These are phyloP conservation scores for Nomada fabriciana DNA, from an alignment of 2,888 invertebrate species.

Conservation along the genomic window DNA sequence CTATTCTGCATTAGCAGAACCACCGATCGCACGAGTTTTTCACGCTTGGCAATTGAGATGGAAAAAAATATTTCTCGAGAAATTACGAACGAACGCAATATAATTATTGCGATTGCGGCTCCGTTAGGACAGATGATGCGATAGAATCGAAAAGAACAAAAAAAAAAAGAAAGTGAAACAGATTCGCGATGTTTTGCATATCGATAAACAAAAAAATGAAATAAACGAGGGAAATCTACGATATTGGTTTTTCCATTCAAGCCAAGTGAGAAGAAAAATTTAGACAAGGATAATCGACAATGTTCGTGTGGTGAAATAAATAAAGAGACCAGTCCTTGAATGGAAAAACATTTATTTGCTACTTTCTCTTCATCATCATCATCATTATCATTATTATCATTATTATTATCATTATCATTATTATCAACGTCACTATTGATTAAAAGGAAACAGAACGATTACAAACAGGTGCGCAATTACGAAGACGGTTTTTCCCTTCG, in stretches of 20 bases:
- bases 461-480: constrained; percentile 61
- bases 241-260: constrained; percentile 83
- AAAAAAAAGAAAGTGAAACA: constrained; percentile 3
- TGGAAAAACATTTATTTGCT: constrained; percentile 84
- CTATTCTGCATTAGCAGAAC: background rate
- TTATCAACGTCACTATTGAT: constrained; percentile 56
- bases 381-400: constrained; percentile 65
- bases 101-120: constrained; percentile 39
- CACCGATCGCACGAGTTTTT: constrained; percentile 68
- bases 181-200: background rate
- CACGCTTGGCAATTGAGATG: constrained; percentile 82
- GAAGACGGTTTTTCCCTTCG: constrained; percentile 36
- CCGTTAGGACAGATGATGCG: constrained; percentile 68
- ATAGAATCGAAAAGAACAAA: constrained; percentile 45
- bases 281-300: constrained; percentile 77
- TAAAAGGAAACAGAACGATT: constrained; percentile 59
- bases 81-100: constrained; percentile 20
- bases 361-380: constrained; percentile 77
- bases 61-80: constrained; percentile 70
- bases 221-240: constrained; percentile 12
- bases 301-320: constrained; percentile 81
- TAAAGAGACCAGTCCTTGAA: constrained; percentile 83
- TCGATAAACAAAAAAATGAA: background rate
- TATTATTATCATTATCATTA: constrained; percentile 71
- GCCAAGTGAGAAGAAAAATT: constrained; percentile 82